These are phyloP conservation scores for Myripristis murdjan DNA, from an alignment of 2,797 vertebrate species.

Conservation along the genomic window DNA sequence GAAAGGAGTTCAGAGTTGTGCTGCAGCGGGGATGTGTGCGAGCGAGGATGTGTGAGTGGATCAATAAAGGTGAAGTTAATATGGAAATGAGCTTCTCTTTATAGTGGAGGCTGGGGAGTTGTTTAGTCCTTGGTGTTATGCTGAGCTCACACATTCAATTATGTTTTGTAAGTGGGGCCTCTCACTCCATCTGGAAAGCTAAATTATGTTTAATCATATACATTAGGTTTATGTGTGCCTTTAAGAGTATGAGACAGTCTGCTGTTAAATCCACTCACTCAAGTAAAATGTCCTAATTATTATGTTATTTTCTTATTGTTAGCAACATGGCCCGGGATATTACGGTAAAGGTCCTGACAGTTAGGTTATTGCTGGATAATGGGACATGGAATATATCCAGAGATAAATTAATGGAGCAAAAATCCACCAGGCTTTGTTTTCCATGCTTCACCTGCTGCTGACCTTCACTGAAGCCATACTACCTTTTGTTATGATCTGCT, in stretches of 20 bases:
- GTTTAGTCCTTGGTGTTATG: conserved; percentile 73
- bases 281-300: conserved; percentile 47
- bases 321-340: conserved; percentile 25
- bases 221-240: conserved; percentile 72
- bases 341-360: conserved; percentile 14
- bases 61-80: conserved; percentile 74
- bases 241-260: conserved; percentile 63
- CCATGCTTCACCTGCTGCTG: conserved; percentile 1
- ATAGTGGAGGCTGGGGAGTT: conserved; percentile 68
- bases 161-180: conserved; percentile 64
- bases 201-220: conserved; percentile 78
- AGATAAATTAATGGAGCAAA: conserved; percentile 3
- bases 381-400: conserved; percentile 5
- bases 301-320: conserved; percentile 34
- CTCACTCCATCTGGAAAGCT: conserved; percentile 77
- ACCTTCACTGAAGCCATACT: conserved; percentile 34
- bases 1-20: conserved; percentile 24
- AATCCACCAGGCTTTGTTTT: conserved; percentile 6
- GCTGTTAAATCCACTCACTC: conserved; percentile 54
- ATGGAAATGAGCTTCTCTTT: conserved; percentile 75
- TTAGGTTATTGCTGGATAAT: conserved; percentile 41
- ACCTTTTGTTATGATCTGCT: background rate
- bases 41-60: conserved; percentile 35
- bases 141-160: conserved; percentile 78
- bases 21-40: conserved; percentile 20